Percentiles rank a stretch among this genome's conserved stretches.
phyloP scores from a whole-genome alignment of 2,888 invertebrate genomes.

The Hetaerina titia region DNA sequence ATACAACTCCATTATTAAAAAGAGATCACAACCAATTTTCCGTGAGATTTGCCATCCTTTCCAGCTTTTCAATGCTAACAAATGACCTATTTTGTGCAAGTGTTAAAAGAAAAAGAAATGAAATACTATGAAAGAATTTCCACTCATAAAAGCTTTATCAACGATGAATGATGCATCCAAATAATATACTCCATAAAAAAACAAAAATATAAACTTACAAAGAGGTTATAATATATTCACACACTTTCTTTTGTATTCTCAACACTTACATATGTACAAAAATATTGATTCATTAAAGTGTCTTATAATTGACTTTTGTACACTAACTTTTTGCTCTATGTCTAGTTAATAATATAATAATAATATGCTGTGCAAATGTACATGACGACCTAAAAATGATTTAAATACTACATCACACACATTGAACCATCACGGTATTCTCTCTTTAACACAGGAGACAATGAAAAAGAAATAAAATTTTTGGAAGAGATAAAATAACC shows the following conservation, averaged over 20 bases:
- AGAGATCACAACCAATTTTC: constrained; percentile 61
- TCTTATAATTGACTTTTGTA: constrained; percentile 81
- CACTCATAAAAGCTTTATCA: constrained; percentile 65
- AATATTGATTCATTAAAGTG: constrained; percentile 79
- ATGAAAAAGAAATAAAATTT: constrained; percentile 68
- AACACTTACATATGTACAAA: constrained; percentile 79
- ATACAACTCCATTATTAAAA: constrained; percentile 25
- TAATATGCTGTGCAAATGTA: constrained; percentile 73
- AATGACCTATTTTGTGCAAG: constrained; percentile 66
- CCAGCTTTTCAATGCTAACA: constrained; percentile 41
- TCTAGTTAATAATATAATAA: constrained; percentile 68
- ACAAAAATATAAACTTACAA: constrained; percentile 71
- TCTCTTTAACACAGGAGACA: constrained; percentile 66
- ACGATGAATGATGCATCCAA: constrained; percentile 68
- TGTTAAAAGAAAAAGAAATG: constrained; percentile 60
- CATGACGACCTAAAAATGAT: constrained; percentile 70
- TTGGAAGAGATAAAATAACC: constrained; percentile 67
- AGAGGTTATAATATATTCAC: constrained; percentile 75
- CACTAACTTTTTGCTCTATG: constrained; percentile 73
- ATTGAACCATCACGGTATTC: constrained; percentile 68
- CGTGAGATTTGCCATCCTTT: constrained; percentile 52
- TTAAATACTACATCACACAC: constrained; percentile 71
- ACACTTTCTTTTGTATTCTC: constrained; percentile 75
- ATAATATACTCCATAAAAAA: constrained; percentile 70
- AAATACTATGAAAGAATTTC: constrained; percentile 62